These are phyloP conservation scores for Apodemus sylvaticus DNA, from an alignment of 2,113 vertebrate species.

Conservation along the genomic window DNA sequence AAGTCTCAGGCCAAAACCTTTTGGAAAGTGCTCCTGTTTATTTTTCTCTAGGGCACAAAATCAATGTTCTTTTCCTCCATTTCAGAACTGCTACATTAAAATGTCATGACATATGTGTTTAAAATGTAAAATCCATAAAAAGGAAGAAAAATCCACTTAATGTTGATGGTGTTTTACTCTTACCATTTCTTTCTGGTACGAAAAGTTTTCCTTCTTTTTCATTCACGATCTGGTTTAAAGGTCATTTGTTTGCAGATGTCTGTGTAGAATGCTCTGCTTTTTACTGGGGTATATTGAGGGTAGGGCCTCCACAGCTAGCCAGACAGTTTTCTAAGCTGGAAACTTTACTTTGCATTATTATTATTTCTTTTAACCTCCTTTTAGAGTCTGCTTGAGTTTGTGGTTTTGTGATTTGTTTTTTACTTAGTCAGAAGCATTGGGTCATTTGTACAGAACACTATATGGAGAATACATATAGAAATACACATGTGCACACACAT, in stretches of 20 bases:
- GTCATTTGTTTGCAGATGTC: slow-evolving; percentile 60
- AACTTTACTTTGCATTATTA: slow-evolving; percentile 48
- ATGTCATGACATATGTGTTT: slow-evolving; percentile 82
- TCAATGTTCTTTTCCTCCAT: slow-evolving; percentile 76
- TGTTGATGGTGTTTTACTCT: slow-evolving; percentile 73
- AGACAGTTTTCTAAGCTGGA: slow-evolving; percentile 10
- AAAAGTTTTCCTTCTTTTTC: slow-evolving; percentile 70
- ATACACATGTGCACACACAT: not conserved
- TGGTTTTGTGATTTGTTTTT: slow-evolving; percentile 33
- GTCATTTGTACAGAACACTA: slow-evolving; percentile 1
- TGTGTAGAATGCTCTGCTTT: slow-evolving; percentile 16
- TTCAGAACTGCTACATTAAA: slow-evolving; percentile 80
- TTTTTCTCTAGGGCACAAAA: slow-evolving; percentile 81
- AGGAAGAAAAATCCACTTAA: slow-evolving; percentile 68
- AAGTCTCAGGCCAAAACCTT: slow-evolving; percentile 59
- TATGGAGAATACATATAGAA: not conserved
- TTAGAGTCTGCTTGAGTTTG: slow-evolving; percentile 43
- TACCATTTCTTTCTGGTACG: slow-evolving; percentile 66
- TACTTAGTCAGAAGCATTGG: not conserved
- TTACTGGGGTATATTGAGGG: not conserved
- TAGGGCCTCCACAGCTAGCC: not conserved
- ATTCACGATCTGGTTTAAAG: slow-evolving; percentile 63
- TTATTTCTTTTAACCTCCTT: not conserved
- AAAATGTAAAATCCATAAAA: slow-evolving; percentile 83
- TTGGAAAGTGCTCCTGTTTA: slow-evolving; percentile 81